Conservation (phyloP, 2,113 vertebrate genomes). For the Ictalurus punctatus region DNA sequence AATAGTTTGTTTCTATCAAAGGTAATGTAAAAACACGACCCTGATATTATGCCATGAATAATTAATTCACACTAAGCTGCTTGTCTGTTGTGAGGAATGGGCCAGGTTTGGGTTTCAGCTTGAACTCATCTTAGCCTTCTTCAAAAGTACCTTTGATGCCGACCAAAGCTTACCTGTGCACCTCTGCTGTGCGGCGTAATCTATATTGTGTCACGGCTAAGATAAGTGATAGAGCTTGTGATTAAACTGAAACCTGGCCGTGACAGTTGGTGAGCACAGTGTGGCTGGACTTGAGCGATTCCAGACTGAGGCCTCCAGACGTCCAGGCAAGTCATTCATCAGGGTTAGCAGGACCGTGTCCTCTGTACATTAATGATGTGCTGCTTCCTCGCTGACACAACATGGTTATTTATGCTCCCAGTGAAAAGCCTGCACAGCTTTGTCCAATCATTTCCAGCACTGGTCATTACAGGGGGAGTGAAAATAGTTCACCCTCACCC, state of each 20-base stretch:
- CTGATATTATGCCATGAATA: not conserved
- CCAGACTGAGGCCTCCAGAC: not conserved
- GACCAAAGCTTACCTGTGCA: not conserved
- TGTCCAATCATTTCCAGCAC: not conserved
- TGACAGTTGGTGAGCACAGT: not conserved
- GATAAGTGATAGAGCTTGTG: not conserved
- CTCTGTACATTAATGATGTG: conserved; percentile 19
- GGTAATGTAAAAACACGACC: not conserved
- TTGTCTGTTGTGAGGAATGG: not conserved
- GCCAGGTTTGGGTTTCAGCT: not conserved
- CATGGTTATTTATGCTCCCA: conserved; percentile 3
- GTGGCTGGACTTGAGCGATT: not conserved
- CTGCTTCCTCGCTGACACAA: conserved; percentile 7
- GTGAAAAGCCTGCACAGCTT: conserved; percentile 9
- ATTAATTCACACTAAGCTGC: not conserved
- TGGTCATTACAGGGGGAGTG: conserved; percentile 1
- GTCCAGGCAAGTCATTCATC: conserved; percentile 3
- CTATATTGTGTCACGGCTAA: not conserved
- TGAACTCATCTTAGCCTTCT: conserved; percentile 18
- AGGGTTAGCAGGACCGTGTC: conserved; percentile 21
- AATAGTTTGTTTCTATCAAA: not conserved
- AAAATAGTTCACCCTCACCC: conserved; percentile 14
- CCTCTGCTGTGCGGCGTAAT: not conserved
- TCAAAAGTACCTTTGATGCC: conserved; percentile 12
- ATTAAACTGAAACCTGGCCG: not conserved